phyloP scores from a whole-genome alignment of 2,888 invertebrate species.

The Drosophila barbarae region DNA sequence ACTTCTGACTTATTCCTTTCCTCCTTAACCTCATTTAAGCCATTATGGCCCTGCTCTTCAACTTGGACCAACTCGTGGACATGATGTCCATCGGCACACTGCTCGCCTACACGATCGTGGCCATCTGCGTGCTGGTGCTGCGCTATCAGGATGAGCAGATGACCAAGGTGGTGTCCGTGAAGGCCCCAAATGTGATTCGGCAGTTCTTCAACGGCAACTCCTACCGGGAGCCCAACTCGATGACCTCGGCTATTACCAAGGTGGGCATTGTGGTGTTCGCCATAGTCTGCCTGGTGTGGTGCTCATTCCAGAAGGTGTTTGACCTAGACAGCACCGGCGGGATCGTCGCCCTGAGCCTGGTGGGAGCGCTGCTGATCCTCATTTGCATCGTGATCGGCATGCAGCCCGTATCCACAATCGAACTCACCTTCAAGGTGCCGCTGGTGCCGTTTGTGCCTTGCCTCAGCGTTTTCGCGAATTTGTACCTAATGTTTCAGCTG shows the following conservation, averaged over 20 bases:
- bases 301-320: slow-evolving; percentile 64
- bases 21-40: slow-evolving; percentile 80
- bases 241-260: slow-evolving; percentile 85
- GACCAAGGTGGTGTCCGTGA: slow-evolving; percentile 75
- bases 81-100: slow-evolving; percentile 98
- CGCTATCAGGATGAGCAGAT: slow-evolving; percentile 82
- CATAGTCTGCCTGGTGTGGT: slow-evolving; percentile 79
- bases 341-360: slow-evolving; percentile 80
- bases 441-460: slow-evolving; percentile 91
- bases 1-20: neutral
- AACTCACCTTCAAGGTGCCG: slow-evolving; percentile 90
- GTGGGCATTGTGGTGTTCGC: slow-evolving; percentile 82
- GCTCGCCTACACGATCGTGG: slow-evolving; percentile 94
- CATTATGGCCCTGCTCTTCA: slow-evolving; percentile 92
- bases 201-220: slow-evolving; percentile 87
- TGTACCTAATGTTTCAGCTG: slow-evolving; percentile 94
- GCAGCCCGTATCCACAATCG: slow-evolving; percentile 84
- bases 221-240: slow-evolving; percentile 84
- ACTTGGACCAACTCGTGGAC: slow-evolving; percentile 93
- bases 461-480: slow-evolving; percentile 91
- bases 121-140: slow-evolving; percentile 92
- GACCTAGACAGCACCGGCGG: slow-evolving; percentile 62
- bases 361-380: slow-evolving; percentile 81
- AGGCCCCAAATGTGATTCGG: slow-evolving; percentile 79
- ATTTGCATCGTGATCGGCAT: slow-evolving; percentile 83